A percentile compares a stretch with the other conserved stretches of the same genome.
phyloP scores from a whole-genome alignment of 2,797 vertebrate genomes.

The Gorsachius magnificus region DNA sequence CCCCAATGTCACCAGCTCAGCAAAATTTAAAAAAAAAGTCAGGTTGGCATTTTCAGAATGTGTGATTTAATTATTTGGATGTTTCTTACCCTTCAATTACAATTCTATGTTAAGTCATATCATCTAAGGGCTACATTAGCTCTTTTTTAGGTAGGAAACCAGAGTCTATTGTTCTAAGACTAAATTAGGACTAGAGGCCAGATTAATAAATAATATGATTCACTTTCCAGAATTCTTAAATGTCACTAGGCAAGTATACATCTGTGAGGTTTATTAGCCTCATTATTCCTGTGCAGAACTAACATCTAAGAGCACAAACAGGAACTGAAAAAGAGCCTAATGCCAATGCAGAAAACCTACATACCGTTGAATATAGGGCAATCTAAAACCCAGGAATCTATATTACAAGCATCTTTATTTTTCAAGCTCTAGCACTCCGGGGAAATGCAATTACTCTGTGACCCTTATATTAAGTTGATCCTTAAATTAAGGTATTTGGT shows the following conservation, averaged over 20 bases:
- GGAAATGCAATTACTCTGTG: neutral
- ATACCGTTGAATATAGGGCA: conserved; percentile 12
- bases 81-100: neutral
- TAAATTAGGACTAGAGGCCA: conserved; percentile 37
- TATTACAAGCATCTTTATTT: neutral
- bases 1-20: neutral
- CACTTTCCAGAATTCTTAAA: conserved; percentile 24
- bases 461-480: neutral
- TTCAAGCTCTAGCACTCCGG: neutral
- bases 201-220: conserved; percentile 58
- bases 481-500: neutral
- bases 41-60: neutral
- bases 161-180: conserved; percentile 13
- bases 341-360: neutral
- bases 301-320: conserved; percentile 33
- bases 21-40: neutral
- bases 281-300: conserved; percentile 31
- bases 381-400: neutral
- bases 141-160: conserved; percentile 6
- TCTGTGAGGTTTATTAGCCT: conserved; percentile 48
- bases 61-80: neutral
- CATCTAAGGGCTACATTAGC: neutral
- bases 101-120: neutral
- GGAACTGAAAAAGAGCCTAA: conserved; percentile 9
- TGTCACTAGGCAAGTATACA: neutral